phyloP scores from a whole-genome alignment of 2,113 vertebrate species.

The Benitochromis conjunctus region DNA sequence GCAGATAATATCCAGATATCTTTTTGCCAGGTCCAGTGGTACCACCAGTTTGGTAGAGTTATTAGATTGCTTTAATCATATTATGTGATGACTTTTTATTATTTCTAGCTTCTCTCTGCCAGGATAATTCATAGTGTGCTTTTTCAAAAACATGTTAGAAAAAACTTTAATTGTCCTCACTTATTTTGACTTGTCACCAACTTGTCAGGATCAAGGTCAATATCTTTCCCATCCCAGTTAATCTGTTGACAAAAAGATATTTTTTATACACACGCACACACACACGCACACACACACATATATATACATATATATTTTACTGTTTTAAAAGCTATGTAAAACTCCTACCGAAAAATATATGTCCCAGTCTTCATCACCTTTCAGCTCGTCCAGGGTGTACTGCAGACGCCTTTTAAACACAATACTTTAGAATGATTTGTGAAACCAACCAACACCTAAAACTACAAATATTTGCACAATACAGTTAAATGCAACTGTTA shows the following conservation, averaged over 20 bases:
- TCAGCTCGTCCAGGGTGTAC: too few relatives aligned
- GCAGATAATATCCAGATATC: background rate
- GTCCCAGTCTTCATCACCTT: too few relatives aligned
- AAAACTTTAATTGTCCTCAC: constrained; percentile 20
- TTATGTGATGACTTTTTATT: background rate
- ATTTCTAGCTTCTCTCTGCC: accelerated
- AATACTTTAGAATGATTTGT: background rate
- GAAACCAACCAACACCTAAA: background rate
- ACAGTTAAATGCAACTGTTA: background rate
- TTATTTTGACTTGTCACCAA: constrained; percentile 59
- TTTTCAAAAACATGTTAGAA: accelerated
- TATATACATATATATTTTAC: too few relatives aligned
- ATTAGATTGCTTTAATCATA: background rate
- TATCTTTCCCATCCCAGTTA: constrained; percentile 37
- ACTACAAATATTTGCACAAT: background rate
- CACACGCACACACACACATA: too few relatives aligned
- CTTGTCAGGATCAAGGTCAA: constrained; percentile 63
- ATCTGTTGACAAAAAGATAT: too few relatives aligned
- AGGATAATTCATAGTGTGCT: background rate
- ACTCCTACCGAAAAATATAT: constrained; percentile 66
- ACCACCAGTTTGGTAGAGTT: background rate
- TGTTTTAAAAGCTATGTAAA: too few relatives aligned
- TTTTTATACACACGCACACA: too few relatives aligned
- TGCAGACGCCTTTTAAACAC: constrained; percentile 64
- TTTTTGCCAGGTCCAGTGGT: background rate